phyloP scores from a whole-genome alignment of 23 tunicate genomes.

The Ascidia mentula region DNA sequence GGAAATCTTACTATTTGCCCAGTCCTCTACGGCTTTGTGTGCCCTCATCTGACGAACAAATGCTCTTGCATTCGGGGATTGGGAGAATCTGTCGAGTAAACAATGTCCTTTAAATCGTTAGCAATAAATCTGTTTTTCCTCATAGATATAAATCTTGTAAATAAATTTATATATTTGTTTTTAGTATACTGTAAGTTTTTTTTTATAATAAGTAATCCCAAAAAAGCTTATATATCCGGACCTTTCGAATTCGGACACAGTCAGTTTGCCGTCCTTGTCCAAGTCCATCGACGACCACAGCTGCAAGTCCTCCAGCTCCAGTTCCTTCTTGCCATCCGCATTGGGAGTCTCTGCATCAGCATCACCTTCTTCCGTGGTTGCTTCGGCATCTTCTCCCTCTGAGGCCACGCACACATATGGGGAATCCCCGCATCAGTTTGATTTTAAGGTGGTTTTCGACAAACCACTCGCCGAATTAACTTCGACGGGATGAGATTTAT shows the following conservation, averaged over 20 bases:
- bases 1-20: conserved; percentile 82
- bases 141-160: too few relatives aligned
- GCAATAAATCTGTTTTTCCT: too few relatives aligned
- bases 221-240: conserved; percentile 25
- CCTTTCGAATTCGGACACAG: conserved; percentile 87
- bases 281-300: conserved; percentile 84
- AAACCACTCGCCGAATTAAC: too few relatives aligned
- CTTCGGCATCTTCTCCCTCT: conserved; percentile 26
- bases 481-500: neutral
- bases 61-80: conserved; percentile 67
- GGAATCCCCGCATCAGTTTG: neutral
- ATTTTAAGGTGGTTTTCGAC: too few relatives aligned
- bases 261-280: conserved; percentile 87
- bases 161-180: too few relatives aligned
- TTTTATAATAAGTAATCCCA: neutral
- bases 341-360: conserved; percentile 62
- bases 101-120: neutral
- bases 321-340: conserved; percentile 55
- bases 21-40: conserved; percentile 76
- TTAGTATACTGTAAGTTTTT: too few relatives aligned
- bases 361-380: conserved; percentile 8
- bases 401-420: neutral
- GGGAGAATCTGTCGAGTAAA: conserved; percentile 50
- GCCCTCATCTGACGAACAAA: conserved; percentile 82
- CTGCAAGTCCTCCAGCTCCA: conserved; percentile 70